Evolutionary conservation across 1,140 invertebrate genomes (phyloP).

Genomic region (fruit fly (Drosophila melanogaster)): DNA sequence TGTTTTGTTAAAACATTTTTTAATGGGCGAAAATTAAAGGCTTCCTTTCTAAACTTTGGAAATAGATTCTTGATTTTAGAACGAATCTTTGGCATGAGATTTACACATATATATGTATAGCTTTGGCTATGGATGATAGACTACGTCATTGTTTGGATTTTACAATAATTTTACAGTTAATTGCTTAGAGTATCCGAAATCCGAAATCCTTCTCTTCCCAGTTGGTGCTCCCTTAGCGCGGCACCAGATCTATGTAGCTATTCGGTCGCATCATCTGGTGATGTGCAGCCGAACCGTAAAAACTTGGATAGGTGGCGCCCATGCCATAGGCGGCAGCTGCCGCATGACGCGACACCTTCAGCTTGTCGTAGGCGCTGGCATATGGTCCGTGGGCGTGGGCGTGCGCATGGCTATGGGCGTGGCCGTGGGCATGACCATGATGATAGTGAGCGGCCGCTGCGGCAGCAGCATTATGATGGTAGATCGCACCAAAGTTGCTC

Average conservation of each 20-base stretch:
- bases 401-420: slow-evolving; percentile 60
- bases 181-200: background rate
- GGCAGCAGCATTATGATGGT: slow-evolving; percentile 83
- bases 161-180: slow-evolving; percentile 5
- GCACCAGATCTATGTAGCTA: slow-evolving; percentile 82
- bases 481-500: slow-evolving; percentile 86
- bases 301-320: slow-evolving; percentile 73
- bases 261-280: slow-evolving; percentile 83
- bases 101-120: background rate
- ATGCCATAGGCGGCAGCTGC: slow-evolving; percentile 72
- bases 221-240: slow-evolving; percentile 39
- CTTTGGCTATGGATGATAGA: slow-evolving; percentile 1
- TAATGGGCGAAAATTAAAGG: no score
- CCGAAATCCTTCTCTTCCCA: background rate
- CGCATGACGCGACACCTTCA: slow-evolving; percentile 74
- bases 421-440: slow-evolving; percentile 66
- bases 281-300: slow-evolving; percentile 74
- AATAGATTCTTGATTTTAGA: background rate
- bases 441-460: slow-evolving; percentile 46
- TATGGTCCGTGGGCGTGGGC: slow-evolving; percentile 61
- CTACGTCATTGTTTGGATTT: no score
- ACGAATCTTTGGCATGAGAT: background rate
- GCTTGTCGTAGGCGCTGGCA: slow-evolving; percentile 81
- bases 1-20: background rate
- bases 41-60: background rate